Evolutionary conservation across 1,140 invertebrate genomes (phyloP).

Genomic region (Trissolcus basalis): DNA sequence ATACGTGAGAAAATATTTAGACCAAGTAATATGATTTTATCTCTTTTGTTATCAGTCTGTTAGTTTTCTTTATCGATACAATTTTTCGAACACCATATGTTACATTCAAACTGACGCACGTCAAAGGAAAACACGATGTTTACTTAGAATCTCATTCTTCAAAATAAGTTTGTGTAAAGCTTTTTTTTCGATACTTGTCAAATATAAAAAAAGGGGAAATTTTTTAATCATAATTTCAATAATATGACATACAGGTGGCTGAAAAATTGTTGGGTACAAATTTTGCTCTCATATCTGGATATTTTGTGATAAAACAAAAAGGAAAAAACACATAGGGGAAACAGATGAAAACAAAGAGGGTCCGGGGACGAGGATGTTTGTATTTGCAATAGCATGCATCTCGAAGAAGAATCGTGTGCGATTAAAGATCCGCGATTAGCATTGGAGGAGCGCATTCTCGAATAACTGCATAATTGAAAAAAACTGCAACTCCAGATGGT

Average conservation of each 20-base stretch:
- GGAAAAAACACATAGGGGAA: neutral
- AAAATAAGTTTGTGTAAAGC: too few species aligned
- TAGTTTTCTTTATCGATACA: conserved; percentile 50
- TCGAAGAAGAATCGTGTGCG: conserved; percentile 15
- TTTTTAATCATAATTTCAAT: too few species aligned
- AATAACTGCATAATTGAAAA: conserved; percentile 68
- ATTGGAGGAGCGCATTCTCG: conserved; percentile 52
- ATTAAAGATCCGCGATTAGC: conserved; percentile 44
- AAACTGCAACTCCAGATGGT: conserved; percentile 72
- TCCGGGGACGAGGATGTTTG: neutral
- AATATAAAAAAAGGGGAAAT: too few species aligned
- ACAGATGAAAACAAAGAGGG: neutral
- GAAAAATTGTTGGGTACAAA: neutral
- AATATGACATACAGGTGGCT: too few species aligned
- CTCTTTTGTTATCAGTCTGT: conserved; percentile 46
- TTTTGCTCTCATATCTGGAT: too few species aligned
- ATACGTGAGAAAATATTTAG: conserved; percentile 27
- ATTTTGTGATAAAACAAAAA: too few species aligned
- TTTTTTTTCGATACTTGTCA: neutral
- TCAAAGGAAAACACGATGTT: conserved; percentile 35
- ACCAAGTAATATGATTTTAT: conserved; percentile 34
- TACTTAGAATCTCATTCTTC: conserved; percentile 12
- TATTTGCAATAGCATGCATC: neutral
- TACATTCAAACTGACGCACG: conserved; percentile 37
- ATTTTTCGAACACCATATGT: conserved; percentile 48